Base-by-base conservation (phyloP, 2,888 invertebrate species). In the Congeria kusceri region DNA sequence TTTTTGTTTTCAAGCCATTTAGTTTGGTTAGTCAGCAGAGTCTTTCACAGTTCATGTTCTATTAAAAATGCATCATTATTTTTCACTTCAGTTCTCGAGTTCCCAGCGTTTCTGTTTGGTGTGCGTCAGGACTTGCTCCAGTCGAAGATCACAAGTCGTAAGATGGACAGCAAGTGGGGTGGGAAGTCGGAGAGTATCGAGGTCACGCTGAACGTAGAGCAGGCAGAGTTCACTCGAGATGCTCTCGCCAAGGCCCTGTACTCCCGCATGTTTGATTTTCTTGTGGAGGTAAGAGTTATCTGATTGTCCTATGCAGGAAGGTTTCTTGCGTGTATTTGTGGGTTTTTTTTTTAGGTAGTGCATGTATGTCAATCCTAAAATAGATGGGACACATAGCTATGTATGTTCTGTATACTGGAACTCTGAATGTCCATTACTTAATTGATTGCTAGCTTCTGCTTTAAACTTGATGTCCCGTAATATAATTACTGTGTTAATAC, bases 81-180 rank as follows among this genome's bases (percentile, higher is more conserved):
- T 62, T 47, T 23, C 32, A 65, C 75, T 90, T 56, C 92, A 96
- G 96, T 94, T 91, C 93, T 96, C 63, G 95, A 94, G 67, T 96
- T 95, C 88, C 96, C 96, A 29, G 94, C 96, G 0, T 95, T 94
- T 87, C 93, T 96, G 65, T 94, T 96, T 72, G 95, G 95, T 63
- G 94, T 96, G 46, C 94, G 95, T 47, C 88, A 94, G 20, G 94
- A 95, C 11, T 92, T 94, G 63, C 92, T 96, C 81, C 94, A 94
- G 68, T 93, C 93, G 77, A 96, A 96, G 91, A 89, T 96, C 83
- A 95, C 95, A 18, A 95, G 95, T 67, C 94, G 95, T 27, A 93
- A 95, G 77, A 95, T 96, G 94, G 96, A 96, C 90, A 95, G 95
- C 77, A 95, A 95, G 93, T 96, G 96, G 96, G 96, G 96, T 63